Base-by-base conservation (phyloP, 2,797 vertebrate genomes). In the Sebastes iracundus region DNA sequence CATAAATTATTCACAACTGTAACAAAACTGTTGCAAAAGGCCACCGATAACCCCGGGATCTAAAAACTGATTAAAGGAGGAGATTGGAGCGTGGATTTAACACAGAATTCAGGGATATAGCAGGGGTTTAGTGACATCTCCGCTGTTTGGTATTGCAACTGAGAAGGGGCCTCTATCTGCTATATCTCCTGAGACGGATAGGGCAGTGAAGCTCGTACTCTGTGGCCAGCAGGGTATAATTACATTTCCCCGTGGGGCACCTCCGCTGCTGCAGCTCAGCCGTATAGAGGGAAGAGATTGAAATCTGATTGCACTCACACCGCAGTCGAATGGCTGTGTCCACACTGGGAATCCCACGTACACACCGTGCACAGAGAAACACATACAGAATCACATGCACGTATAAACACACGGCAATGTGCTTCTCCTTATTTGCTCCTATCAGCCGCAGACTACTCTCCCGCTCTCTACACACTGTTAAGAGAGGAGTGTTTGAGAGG, bases 211-310 rank as follows among this genome's bases (percentile, higher is more conserved):
- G 90, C 88, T 80, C 16, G 68, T 87, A 80, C 87, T 87, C 87
- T 84, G 63, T 79, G 87, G 87, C 90, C 88, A 86, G 91, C 86
- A 82, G 91, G 93, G 87, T 93, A 89, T 94, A 92, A 94, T 94
- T 93, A 94, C 91, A 88, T 91, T 87, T 92, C 89, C 91, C 92
- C 16, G 5, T 67, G 81, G 92, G 92, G 87, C 87, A 90, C 85
- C 88, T 87, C 81, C 14, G 18, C 83, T 70, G 77, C 89, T 85
- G 87, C 89, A 86, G 85, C 93, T 90, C 91, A 88, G 88, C 83
- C 80, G 63, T 86, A 92, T 30, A 92, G 73, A 86, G 72, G 77
- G 63, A 65, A 46, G 74, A 90, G 86, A 94, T 85, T 90, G 87
- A 93, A 93, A 95, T 94, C 92, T 87, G 86, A 93, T 88, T 91